Percentiles rank a stretch among this genome's conserved stretches.
Conservation (phyloP, 2,113 vertebrate genomes). For the Corythornis madagascariensis region DNA sequence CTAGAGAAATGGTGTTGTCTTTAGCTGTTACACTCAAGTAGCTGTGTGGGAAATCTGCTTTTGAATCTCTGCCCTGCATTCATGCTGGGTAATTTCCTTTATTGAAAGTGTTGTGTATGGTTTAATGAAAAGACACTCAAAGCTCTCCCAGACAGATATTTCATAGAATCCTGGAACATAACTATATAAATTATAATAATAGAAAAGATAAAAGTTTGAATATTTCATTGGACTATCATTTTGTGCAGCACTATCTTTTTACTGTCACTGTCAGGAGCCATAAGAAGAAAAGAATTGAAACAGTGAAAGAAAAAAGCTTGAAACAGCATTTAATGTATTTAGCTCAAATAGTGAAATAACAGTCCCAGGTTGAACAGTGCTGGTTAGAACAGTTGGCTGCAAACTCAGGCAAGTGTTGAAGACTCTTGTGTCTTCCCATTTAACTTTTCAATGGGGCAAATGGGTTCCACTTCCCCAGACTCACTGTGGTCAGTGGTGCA, state of each 20-base stretch:
- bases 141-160: not conserved
- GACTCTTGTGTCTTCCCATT: not conserved
- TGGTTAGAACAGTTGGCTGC: not conserved
- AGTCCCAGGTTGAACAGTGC: not conserved
- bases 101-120: not conserved
- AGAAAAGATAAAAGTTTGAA: not conserved
- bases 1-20: not conserved
- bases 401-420: not conserved
- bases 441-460: not conserved
- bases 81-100: not conserved
- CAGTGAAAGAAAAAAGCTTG: not conserved
- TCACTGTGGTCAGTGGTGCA: fast-evolving
- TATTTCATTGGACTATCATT: not conserved
- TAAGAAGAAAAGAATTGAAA: not conserved
- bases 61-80: not conserved
- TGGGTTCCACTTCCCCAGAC: fast-evolving
- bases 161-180: not conserved
- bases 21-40: not conserved
- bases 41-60: not conserved
- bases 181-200: not conserved
- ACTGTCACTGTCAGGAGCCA: not conserved
- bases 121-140: not conserved
- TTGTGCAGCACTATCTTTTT: not conserved
- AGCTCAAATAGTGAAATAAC: not conserved
- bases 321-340: not conserved